Conservation (phyloP, 2,888 invertebrate species). For the Malacosoma neustria region DNA sequence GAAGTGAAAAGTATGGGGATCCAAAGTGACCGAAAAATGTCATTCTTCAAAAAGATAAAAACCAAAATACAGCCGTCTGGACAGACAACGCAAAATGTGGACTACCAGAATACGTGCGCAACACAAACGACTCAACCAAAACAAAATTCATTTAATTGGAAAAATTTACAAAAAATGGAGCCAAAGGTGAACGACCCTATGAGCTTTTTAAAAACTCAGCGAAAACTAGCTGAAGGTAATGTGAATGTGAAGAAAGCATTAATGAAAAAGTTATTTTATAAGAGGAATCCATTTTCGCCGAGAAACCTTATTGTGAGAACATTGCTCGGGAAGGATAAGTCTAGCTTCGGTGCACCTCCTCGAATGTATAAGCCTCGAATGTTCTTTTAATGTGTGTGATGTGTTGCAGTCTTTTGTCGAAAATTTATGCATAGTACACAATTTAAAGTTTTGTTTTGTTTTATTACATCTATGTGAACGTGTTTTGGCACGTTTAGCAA, state of each 20-base stretch:
- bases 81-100: conserved; percentile 7
- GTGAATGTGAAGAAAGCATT: conserved; percentile 43
- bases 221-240: conserved; percentile 40
- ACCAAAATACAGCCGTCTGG: conserved; percentile 28
- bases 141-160: conserved; percentile 34
- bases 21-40: conserved; percentile 51
- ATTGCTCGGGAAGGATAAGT: conserved; percentile 46
- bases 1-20: conserved; percentile 60
- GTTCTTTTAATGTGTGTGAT: conserved; percentile 33
- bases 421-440: conserved; percentile 26
- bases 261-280: conserved; percentile 50
- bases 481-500: too few species aligned
- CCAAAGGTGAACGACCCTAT: conserved; percentile 23
- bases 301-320: conserved; percentile 47
- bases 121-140: conserved; percentile 25
- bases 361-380: conserved; percentile 33
- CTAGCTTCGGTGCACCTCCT: conserved; percentile 40
- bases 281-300: conserved; percentile 56
- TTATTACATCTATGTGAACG: too few species aligned
- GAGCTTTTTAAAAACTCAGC: conserved; percentile 35
- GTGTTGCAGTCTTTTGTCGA: conserved; percentile 15
- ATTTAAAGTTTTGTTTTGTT: too few species aligned
- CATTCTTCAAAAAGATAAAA: conserved; percentile 43
- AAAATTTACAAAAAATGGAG: conserved; percentile 28
- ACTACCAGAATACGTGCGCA: conserved; percentile 19